Conservation (phyloP, 2,797 vertebrate species). For the Myioborus miniatus region DNA sequence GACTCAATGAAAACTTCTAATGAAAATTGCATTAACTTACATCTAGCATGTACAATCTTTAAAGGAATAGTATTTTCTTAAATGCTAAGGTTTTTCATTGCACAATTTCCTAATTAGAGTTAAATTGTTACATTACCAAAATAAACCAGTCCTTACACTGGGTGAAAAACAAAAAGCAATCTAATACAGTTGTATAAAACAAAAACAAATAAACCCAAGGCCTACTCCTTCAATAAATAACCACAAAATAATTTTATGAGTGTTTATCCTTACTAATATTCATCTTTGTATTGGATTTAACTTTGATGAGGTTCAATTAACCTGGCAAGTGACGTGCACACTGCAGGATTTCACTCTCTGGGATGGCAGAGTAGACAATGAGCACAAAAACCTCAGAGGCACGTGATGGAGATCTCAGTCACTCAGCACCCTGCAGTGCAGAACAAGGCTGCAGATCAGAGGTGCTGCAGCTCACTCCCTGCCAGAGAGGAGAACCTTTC, state of each 20-base stretch:
- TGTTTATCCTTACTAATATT: background rate
- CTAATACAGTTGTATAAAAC: background rate
- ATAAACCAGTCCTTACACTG: background rate
- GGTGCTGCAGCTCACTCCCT: background rate
- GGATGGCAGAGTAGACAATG: background rate
- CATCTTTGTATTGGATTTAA: background rate
- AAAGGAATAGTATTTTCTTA: background rate
- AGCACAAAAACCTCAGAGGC: background rate
- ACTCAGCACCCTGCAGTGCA: background rate
- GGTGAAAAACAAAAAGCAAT: background rate
- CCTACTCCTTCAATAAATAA: background rate
- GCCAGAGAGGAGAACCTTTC: background rate
- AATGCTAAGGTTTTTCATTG: background rate
- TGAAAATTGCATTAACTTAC: background rate
- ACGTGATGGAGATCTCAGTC: background rate
- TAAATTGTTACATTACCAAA: background rate
- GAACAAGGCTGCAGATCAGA: background rate
- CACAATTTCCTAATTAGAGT: background rate
- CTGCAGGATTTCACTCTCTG: background rate
- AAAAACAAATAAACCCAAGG: background rate
- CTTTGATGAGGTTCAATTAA: background rate
- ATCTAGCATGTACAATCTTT: background rate
- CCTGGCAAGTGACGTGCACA: background rate
- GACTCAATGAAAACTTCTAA: constrained; percentile 2
- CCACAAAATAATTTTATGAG: background rate